Base-by-base conservation (phyloP, 2,113 vertebrate species). In the Poecile atricapillus region DNA sequence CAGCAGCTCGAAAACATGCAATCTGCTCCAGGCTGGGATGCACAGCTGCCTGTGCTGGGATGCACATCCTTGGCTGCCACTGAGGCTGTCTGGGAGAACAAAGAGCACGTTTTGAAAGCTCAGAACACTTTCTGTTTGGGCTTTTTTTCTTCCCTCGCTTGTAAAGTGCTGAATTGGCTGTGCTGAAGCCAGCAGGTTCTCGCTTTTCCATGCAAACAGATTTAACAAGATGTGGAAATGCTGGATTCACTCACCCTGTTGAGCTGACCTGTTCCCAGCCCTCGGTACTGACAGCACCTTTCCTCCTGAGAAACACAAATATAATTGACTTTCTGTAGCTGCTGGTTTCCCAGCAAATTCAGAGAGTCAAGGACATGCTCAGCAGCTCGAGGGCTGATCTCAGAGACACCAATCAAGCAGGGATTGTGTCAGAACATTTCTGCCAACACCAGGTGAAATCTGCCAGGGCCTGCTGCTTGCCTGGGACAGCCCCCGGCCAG, bases 1-100 rank as follows among this genome's bases (percentile, higher is more conserved):
- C 95, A 97, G 90, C 96, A 89, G 74, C 95, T 92, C 20, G 68
- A 93, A 81, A 95, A 90, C 55, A 50, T 68, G 87, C 97, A 96
- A 74, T 95, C 96, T 97, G 97, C 95, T 95, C 67, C 22, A 13
- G 78, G 87, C 95, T 92, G 91, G 86, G 90, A 39, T 87, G 75
- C 95, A 96, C 96, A 97, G 97, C 97, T 97, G 97, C 74, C 94
- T 47, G 44, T 16, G 58, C 74, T 31, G 78, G 41, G n/a, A 79
- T 78, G 92, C 71, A 59, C 88, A 77, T 75, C 87, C 68, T 35
- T 84, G 95, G 92, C 95, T 95, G 78, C 83, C 47, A 11, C 81
- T 1, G 31, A 83, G 81, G 88, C 86, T 91, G 96, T 84, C 83
- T 86, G 95, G 88, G 93, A 89, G 84, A 91, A 93, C 73, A 82